A percentile compares a stretch with the other conserved stretches of the same genome.
phyloP scores from a whole-genome alignment of 2,113 vertebrate genomes.

The Phoenicopterus ruber region DNA sequence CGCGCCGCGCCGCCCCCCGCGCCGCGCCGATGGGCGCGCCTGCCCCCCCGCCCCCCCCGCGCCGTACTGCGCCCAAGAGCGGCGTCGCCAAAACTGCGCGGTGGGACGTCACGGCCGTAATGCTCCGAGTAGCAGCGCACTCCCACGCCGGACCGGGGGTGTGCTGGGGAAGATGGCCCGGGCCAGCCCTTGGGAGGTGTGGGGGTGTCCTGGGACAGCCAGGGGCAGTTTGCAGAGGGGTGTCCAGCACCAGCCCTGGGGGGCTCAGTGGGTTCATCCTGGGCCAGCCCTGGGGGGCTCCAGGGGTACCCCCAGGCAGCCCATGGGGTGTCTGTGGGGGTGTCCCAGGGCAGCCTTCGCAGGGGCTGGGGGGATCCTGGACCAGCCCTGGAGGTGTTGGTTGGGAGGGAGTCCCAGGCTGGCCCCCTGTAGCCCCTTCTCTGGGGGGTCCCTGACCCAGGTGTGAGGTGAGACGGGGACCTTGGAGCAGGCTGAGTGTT shows the following conservation, averaged over 20 bases:
- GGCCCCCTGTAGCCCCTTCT: neutral
- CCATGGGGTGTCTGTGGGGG: no score
- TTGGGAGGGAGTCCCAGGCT: neutral
- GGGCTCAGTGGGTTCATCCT: neutral
- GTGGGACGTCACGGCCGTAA: neutral
- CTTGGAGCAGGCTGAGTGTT: neutral
- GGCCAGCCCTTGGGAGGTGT: neutral
- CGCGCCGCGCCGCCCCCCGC: neutral
- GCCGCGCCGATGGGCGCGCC: neutral
- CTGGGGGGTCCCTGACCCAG: neutral
- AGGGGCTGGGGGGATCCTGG: no score
- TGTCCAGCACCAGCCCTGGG: neutral
- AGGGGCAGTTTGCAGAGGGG: neutral
- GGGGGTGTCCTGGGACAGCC: neutral
- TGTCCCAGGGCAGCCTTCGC: no score
- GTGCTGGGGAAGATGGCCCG: neutral
- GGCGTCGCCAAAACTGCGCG: accelerated
- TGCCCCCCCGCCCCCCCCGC: neutral
- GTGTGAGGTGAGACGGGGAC: neutral
- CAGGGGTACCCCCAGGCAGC: neutral
- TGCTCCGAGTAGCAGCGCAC: neutral
- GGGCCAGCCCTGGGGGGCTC: no score
- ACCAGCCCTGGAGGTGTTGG: no score
- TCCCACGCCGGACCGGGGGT: accelerated
- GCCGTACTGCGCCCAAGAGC: slow-evolving; percentile 1